Percentiles rank a stretch among this genome's conserved stretches.
Conservation (phyloP, 2,888 invertebrate genomes). For the Ptychoptera contaminata region DNA sequence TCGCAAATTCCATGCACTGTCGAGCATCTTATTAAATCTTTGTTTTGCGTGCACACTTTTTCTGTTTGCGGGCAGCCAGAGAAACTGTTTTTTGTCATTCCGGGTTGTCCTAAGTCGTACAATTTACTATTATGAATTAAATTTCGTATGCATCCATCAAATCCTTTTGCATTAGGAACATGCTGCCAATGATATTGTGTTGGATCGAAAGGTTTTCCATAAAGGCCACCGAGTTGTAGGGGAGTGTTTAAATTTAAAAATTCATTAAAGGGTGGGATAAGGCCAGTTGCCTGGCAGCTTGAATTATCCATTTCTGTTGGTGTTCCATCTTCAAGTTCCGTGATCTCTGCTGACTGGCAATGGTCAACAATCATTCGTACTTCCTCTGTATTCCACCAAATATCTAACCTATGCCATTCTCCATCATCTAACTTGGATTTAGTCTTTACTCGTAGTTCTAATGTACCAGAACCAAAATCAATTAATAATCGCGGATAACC, state of each 20-base stretch:
- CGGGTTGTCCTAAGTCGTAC: conserved; percentile 90
- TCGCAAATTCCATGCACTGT: conserved; percentile 83
- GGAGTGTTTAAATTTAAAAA: conserved; percentile 92
- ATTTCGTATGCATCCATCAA: conserved; percentile 93
- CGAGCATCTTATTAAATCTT: conserved; percentile 73
- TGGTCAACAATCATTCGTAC: conserved; percentile 86
- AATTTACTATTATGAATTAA: conserved; percentile 89
- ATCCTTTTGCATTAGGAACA: conserved; percentile 77
- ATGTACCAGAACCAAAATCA: conserved; percentile 88
- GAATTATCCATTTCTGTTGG: conserved; percentile 78
- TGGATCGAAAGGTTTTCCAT: conserved; percentile 78
- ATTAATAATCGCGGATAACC: conserved; percentile 81
- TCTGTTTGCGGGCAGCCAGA: conserved; percentile 90
- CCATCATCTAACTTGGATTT: conserved; percentile 85
- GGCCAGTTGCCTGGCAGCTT: conserved; percentile 77
- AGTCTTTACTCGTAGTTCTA: conserved; percentile 71
- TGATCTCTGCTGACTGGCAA: conserved; percentile 77
- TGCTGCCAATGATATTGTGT: conserved; percentile 81
- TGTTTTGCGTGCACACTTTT: conserved; percentile 76
- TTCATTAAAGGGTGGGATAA: conserved; percentile 87
- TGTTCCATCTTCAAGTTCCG: conserved; percentile 79
- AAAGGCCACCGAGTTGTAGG: conserved; percentile 85
- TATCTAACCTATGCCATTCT: conserved; percentile 92
- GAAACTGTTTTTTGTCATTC: conserved; percentile 67
- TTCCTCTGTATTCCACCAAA: conserved; percentile 90